A percentile compares a stretch with the other conserved stretches of the same genome.
Conservation (phyloP, 2,113 vertebrate species). For the Cololabis saira region DNA sequence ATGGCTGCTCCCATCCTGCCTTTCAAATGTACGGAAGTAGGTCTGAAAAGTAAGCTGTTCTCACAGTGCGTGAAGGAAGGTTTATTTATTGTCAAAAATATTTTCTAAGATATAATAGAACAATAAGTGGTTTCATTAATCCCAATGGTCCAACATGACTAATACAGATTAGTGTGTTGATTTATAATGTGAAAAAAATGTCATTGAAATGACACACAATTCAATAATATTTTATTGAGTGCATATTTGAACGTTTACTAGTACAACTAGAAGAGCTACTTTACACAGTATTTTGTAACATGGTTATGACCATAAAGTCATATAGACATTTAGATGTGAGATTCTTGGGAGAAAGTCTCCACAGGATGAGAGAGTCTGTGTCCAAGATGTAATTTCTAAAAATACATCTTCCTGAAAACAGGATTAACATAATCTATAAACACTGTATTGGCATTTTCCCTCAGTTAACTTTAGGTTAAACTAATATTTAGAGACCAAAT, state of each 20-base stretch:
- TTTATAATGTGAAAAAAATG: neutral
- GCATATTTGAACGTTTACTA: too few species aligned
- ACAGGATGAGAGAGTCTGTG: too few species aligned
- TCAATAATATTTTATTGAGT: too few species aligned
- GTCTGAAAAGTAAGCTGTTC: conserved; percentile 37
- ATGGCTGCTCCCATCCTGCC: conserved; percentile 78
- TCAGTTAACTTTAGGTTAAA: conserved; percentile 1
- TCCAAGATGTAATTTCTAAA: neutral
- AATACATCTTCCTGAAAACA: conserved; percentile 49
- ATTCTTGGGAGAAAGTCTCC: too few species aligned
- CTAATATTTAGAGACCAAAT: too few species aligned
- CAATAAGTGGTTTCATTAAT: conserved; percentile 22
- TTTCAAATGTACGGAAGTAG: conserved; percentile 73
- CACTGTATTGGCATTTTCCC: neutral
- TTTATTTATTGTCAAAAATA: conserved; percentile 37
- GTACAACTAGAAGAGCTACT: too few species aligned
- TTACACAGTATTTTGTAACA: too few species aligned
- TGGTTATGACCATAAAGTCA: too few species aligned
- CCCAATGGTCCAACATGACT: neutral
- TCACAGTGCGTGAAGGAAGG: conserved; percentile 28
- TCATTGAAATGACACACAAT: too few species aligned
- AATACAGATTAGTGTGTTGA: neutral
- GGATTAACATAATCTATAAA: conserved; percentile 17
- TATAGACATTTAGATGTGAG: too few species aligned
- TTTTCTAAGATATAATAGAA: conserved; percentile 29